These are phyloP conservation scores for Pseudotriccus pelzelni DNA, from an alignment of 2,797 vertebrate genomes.

Conservation along the genomic window DNA sequence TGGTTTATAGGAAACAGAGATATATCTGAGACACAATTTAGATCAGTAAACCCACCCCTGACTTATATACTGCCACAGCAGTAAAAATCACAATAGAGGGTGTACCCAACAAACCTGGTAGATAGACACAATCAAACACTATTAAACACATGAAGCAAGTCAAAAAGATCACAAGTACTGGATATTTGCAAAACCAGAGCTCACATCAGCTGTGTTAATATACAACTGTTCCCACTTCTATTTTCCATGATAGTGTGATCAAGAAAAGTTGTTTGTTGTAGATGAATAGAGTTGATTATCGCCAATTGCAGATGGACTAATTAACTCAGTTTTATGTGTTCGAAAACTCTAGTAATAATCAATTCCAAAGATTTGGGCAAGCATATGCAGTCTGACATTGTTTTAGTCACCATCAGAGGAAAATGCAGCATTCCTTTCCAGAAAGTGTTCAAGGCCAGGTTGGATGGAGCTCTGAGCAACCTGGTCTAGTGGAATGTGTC, in stretches of 20 bases:
- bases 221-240: background rate
- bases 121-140: background rate
- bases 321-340: slow-evolving; percentile 9
- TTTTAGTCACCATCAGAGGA: background rate
- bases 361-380: background rate
- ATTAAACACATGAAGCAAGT: background rate
- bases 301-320: background rate
- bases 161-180: background rate
- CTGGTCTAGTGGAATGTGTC: no score
- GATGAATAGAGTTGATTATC: background rate
- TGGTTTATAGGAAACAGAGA: background rate
- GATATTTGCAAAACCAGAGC: background rate
- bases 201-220: background rate
- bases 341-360: slow-evolving; percentile 10
- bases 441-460: background rate
- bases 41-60: background rate
- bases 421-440: background rate
- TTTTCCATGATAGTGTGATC: background rate
- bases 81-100: background rate
- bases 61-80: background rate
- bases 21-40: background rate
- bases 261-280: background rate
- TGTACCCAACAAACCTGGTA: background rate
- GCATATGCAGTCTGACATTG: background rate
- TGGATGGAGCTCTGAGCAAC: background rate